Conservation (phyloP, 2,888 invertebrate genomes). For the Chromoteleia sp. region DNA sequence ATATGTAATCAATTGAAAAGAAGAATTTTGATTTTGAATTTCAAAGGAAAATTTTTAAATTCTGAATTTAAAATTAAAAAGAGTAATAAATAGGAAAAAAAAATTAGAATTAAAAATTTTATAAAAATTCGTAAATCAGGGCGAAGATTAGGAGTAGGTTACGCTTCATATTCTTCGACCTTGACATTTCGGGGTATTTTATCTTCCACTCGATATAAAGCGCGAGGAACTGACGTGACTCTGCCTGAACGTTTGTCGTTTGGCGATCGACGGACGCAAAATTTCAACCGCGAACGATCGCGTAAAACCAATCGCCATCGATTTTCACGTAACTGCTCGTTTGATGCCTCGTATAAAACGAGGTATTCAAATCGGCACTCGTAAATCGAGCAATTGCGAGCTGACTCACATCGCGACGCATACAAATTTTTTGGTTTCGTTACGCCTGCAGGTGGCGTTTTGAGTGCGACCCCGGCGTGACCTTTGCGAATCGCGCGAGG, state of each 20-base stretch:
- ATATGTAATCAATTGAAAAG: no score
- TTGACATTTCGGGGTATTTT: conserved; percentile 56
- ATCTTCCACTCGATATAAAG: conserved; percentile 27
- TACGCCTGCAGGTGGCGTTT: conserved; percentile 4
- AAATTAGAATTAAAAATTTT: no score
- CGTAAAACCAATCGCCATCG: conserved; percentile 21
- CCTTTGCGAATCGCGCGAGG: conserved; percentile 11
- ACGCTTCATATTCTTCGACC: conserved; percentile 45
- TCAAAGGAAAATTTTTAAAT: no score
- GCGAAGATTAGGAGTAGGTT: conserved; percentile 27
- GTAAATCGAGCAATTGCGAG: conserved; percentile 13
- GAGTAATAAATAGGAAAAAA: no score
- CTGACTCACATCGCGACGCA: conserved; percentile 27
- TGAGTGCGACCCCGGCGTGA: not conserved
- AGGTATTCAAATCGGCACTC: conserved; percentile 16
- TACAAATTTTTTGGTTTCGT: not conserved
- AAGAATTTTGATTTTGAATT: no score
- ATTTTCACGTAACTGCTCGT: not conserved
- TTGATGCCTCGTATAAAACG: not conserved
- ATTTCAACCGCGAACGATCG: conserved; percentile 4
- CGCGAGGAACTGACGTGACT: conserved; percentile 15
- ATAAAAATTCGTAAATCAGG: no score
- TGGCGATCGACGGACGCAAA: conserved; percentile 4
- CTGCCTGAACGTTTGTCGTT: conserved; percentile 29
- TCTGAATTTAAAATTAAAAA: no score